A percentile compares a stretch with the other conserved stretches of the same genome.
Evolutionary conservation across 2,797 vertebrate genomes (phyloP).

Genomic region (Anguilla anguilla): DNA sequence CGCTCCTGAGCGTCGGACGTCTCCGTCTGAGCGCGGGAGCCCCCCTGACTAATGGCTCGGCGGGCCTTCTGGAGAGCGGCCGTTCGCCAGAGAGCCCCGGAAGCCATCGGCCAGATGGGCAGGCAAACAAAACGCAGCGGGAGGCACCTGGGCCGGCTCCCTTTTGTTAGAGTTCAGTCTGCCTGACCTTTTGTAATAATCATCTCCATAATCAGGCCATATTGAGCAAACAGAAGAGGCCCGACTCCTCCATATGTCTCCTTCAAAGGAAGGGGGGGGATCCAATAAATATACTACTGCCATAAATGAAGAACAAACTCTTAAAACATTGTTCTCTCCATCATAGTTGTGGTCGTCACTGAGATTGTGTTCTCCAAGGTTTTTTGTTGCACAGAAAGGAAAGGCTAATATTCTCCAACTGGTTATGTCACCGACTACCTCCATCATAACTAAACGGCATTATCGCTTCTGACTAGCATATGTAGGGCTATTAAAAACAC

Average conservation of each 20-base stretch:
- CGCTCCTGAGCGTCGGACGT: background rate
- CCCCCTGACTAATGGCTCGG: background rate
- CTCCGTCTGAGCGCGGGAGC: background rate
- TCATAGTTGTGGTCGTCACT: background rate
- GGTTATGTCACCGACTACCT: background rate
- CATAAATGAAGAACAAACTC: background rate
- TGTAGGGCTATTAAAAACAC: background rate
- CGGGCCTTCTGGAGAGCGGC: background rate
- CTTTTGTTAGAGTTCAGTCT: conserved; percentile 1
- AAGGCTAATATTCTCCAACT: background rate
- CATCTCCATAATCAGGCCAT: conserved; percentile 1
- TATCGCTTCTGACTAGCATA: background rate
- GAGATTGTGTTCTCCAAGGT: background rate
- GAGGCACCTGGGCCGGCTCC: background rate
- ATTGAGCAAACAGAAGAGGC: background rate
- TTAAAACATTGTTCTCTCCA: background rate
- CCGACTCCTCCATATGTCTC: background rate
- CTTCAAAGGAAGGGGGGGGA: background rate
- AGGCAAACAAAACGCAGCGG: background rate
- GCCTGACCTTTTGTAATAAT: conserved; percentile 1
- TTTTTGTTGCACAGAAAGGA: background rate
- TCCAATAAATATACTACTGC: background rate
- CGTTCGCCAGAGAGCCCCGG: background rate
- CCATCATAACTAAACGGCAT: background rate
- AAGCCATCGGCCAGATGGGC: conserved; percentile 18